Evolutionary conservation across 92 coral and sea anemone species (phyloP), one percentile per base, ranked within the genome.

Genomic region (Anthopleura xanthogrammica): DNA sequence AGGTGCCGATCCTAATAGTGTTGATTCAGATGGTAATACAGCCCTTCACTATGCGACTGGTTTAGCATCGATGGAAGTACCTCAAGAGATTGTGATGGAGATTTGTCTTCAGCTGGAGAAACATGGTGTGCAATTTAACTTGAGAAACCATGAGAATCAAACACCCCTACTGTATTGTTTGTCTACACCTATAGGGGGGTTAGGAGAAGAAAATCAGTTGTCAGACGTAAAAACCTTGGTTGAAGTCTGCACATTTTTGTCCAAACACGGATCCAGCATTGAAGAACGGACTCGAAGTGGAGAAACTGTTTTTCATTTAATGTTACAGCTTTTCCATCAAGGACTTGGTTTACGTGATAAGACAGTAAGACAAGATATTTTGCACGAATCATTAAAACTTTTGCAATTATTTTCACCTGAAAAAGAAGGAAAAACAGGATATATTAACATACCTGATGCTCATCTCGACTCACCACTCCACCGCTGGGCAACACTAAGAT

Each of bases 281-380:
- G 60, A 54, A 13, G 81, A 78, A 16, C 54, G 66, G 40, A 3
- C 81, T 54, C 29, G 46, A 54, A 54, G n/a, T 56, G 68, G 81
- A 78, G 70, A 78, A 56, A 39, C 81, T 41, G 81, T 55, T n/a
- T 78, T 78, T 55, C 81, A 78, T 78, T 12, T 78, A 22, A 24
- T 78, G 5, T 7, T 78, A 52, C 9, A 52, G 19, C 65, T 78
- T 24, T 52, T 78, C 68, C 39, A 52, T 20, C 16, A 14, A 11
- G 58, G 1, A 54, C 58, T 54, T 54, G 3, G 11, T 2, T 54
- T 54, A 11, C 13, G 16, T 9, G 17, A 54, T 54, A 14, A 11
- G 58, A 54, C 16, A 29, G 66, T 11, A 78, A 46, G 50, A 46
- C 50, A 46, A 46, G 50, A 46, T 46, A 9, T 46, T 9, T 46